These are phyloP conservation scores for Poecile atricapillus DNA, from an alignment of 2,113 vertebrate genomes.

Conservation along the genomic window DNA sequence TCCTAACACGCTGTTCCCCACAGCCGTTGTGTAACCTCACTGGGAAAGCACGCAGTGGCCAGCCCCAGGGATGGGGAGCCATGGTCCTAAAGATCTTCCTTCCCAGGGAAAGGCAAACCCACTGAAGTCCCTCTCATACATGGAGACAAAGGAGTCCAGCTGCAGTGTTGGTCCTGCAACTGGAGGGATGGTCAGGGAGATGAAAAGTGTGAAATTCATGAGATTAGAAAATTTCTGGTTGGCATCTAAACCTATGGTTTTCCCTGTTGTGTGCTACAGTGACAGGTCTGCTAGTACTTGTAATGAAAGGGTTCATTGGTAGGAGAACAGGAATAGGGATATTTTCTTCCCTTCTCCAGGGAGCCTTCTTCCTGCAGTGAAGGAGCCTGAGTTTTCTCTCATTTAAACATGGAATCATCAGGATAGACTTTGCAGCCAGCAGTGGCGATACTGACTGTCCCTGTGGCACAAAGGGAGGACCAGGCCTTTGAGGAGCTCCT, in stretches of 20 bases:
- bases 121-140: not conserved
- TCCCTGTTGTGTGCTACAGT: not conserved
- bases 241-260: not conserved
- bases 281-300: not conserved
- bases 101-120: not conserved
- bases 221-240: not conserved
- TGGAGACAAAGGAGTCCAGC: not conserved
- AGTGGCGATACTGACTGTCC: not conserved
- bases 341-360: not conserved
- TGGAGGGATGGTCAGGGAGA: not conserved
- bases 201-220: not conserved
- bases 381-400: not conserved
- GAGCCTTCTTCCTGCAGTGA: not conserved
- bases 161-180: rapidly evolving
- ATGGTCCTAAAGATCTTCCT: not conserved
- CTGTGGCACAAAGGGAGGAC: not conserved
- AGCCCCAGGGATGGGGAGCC: not conserved
- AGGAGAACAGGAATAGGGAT: not conserved
- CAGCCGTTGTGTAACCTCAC: constrained; percentile 1
- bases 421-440: not conserved
- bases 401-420: not conserved
- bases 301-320: not conserved
- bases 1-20: not conserved
- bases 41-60: not conserved
- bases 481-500: not conserved